These are phyloP conservation scores for Gila orcuttii DNA, from an alignment of 2,113 vertebrate genomes.

Conservation along the genomic window DNA sequence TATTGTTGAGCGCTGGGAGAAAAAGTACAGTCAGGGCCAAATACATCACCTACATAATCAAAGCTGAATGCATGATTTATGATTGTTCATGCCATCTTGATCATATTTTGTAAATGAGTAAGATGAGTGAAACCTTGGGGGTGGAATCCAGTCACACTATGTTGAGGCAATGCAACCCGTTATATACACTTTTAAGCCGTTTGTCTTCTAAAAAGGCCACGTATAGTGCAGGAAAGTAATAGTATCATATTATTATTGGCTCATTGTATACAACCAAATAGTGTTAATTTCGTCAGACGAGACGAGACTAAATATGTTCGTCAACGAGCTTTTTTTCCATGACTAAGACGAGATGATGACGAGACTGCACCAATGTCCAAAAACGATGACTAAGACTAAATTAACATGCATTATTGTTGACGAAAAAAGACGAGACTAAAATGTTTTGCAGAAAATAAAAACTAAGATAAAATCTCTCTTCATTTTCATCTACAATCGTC, in stretches of 20 bases:
- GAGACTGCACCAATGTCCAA: too few relatives aligned
- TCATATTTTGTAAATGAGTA: not conserved
- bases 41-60: constrained; percentile 13
- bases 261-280: not conserved
- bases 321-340: too few relatives aligned
- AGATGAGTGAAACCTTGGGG: not conserved
- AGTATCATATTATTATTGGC: not conserved
- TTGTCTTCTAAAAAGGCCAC: not conserved
- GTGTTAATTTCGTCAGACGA: too few relatives aligned
- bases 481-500: too few relatives aligned
- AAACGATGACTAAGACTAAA: too few relatives aligned
- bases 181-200: not conserved
- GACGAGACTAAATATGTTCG: too few relatives aligned
- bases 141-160: not conserved
- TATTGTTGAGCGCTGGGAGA: not conserved
- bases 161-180: not conserved
- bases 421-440: too few relatives aligned
- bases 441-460: too few relatives aligned
- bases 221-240: not conserved
- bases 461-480: too few relatives aligned
- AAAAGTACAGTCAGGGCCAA: not conserved
- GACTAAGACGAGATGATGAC: too few relatives aligned
- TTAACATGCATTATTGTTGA: too few relatives aligned
- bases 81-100: not conserved
- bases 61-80: constrained; percentile 13